These are phyloP conservation scores for Drosophila multiciliata DNA, from an alignment of 2,888 invertebrate species.

Conservation along the genomic window DNA sequence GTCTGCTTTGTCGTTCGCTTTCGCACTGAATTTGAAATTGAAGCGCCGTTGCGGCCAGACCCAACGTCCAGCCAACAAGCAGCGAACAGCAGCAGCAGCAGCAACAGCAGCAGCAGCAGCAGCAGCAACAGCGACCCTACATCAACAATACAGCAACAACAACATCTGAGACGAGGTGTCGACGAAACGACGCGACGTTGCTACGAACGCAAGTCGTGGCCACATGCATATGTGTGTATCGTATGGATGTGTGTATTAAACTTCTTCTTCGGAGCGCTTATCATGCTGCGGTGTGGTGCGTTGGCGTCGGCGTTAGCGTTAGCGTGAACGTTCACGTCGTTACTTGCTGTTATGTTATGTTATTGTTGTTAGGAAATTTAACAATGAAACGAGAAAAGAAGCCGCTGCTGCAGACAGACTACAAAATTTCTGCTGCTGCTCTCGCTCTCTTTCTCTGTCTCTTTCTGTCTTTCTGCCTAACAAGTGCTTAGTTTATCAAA, in stretches of 20 bases:
- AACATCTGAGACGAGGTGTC: constrained; percentile 48
- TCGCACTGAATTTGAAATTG: constrained; percentile 69
- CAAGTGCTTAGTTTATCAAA: constrained; percentile 28
- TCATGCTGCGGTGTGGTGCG: constrained; percentile 43
- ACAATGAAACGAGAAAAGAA: constrained; percentile 53
- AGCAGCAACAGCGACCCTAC: constrained; percentile 44
- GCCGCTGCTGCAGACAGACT: constrained; percentile 10
- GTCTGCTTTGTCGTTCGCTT: constrained; percentile 66
- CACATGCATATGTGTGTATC: constrained; percentile 33
- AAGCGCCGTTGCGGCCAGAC: constrained; percentile 61
- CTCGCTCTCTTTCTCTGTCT: neutral
- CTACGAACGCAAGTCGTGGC: constrained; percentile 32
- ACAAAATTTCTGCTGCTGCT: constrained; percentile 1
- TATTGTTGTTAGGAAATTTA: constrained; percentile 59
- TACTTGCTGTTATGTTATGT: constrained; percentile 24
- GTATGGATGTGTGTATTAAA: constrained; percentile 25
- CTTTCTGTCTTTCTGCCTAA: neutral
- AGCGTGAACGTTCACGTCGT: constrained; percentile 17
- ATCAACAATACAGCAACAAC: constrained; percentile 39
- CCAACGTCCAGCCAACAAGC: constrained; percentile 49
- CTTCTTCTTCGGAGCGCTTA: constrained; percentile 55
- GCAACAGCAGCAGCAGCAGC: constrained; percentile 10
- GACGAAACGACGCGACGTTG: constrained; percentile 17
- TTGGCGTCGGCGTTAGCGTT: constrained; percentile 46
- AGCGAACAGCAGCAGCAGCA: constrained; percentile 12